phyloP scores from a whole-genome alignment of 2,888 invertebrate species.

The Lasioglossum marginatum region DNA sequence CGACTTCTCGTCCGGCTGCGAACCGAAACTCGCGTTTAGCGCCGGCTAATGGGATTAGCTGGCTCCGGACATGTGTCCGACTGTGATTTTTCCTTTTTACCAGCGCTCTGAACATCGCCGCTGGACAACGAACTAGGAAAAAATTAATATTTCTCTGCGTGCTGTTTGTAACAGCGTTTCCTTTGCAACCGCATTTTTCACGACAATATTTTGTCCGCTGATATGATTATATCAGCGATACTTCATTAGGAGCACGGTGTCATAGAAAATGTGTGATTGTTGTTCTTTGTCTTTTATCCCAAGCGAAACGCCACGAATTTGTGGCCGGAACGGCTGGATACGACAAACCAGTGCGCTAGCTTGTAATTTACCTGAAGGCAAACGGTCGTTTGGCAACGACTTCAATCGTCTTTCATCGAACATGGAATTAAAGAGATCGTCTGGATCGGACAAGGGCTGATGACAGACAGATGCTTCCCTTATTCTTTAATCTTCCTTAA shows the following conservation, averaged over 20 bases:
- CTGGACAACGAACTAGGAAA: not conserved
- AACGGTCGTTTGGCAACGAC: slow-evolving; percentile 55
- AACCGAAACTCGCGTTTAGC: slow-evolving; percentile 11
- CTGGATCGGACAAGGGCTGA: slow-evolving; percentile 51
- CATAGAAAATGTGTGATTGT: not conserved
- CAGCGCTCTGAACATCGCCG: not conserved
- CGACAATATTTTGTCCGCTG: too few relatives aligned
- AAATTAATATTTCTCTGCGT: not conserved
- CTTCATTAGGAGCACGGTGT: too few relatives aligned
- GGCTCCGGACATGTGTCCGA: not conserved
- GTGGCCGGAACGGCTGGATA: slow-evolving; percentile 24
- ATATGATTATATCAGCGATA: too few relatives aligned
- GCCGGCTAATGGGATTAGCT: not conserved
- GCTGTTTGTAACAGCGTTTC: not conserved
- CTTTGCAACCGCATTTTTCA: too few relatives aligned
- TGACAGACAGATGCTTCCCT: slow-evolving; percentile 33
- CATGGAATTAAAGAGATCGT: slow-evolving; percentile 57
- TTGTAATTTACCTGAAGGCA: slow-evolving; percentile 54
- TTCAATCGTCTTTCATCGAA: slow-evolving; percentile 61
- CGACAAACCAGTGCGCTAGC: slow-evolving; percentile 36
- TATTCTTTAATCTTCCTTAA: slow-evolving; percentile 6
- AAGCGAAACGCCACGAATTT: slow-evolving; percentile 18
- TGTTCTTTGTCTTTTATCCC: not conserved
- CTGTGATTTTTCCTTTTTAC: not conserved
- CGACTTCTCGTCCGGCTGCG: slow-evolving; percentile 16